These are phyloP conservation scores for Drosophila setifemur DNA, from an alignment of 1,140 invertebrate species.

Conservation along the genomic window DNA sequence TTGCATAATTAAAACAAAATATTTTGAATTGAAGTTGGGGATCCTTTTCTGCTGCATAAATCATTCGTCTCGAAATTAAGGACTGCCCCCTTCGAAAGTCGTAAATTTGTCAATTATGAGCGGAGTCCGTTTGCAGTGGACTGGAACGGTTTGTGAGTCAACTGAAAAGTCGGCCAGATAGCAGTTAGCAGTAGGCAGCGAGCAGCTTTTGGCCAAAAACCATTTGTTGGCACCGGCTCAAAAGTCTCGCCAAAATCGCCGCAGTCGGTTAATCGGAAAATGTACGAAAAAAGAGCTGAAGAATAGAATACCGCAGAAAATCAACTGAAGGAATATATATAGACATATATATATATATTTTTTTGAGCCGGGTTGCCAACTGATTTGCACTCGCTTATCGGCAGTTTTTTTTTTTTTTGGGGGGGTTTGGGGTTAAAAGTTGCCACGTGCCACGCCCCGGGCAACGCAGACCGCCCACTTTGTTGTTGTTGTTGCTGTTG, in stretches of 20 bases:
- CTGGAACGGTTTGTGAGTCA: conserved; percentile 41
- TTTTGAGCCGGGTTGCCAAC: conserved; percentile 44
- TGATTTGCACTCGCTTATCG: conserved; percentile 76
- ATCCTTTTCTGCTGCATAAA: conserved; percentile 30
- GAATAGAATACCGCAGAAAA: conserved; percentile 61
- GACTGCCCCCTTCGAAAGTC: not conserved
- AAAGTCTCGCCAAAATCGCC: conserved; percentile 28
- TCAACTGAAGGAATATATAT: conserved; percentile 65
- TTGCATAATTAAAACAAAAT: conserved; percentile 43
- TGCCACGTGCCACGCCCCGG: conserved; percentile 40
- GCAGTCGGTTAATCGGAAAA: conserved; percentile 71
- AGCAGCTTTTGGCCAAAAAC: conserved; percentile 27
- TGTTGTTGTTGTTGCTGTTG: conserved; percentile 57
- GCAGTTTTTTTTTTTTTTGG: conserved; percentile 10
- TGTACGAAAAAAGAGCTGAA: conserved; percentile 16
- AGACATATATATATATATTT: too few species aligned
- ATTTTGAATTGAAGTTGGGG: conserved; percentile 2
- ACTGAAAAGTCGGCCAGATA: conserved; percentile 48
- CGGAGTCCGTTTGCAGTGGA: conserved; percentile 61
- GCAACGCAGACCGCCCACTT: conserved; percentile 20
- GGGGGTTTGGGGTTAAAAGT: conserved; percentile 47
- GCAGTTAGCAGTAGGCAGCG: conserved; percentile 69
- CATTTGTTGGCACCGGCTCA: conserved; percentile 56
- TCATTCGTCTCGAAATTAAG: conserved; percentile 22
- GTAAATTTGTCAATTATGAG: conserved; percentile 58